Percentiles rank a stretch among this genome's conserved stretches.
These are phyloP conservation scores for Oreocharis arfaki DNA, from an alignment of 2,113 vertebrate genomes.

Conservation along the genomic window DNA sequence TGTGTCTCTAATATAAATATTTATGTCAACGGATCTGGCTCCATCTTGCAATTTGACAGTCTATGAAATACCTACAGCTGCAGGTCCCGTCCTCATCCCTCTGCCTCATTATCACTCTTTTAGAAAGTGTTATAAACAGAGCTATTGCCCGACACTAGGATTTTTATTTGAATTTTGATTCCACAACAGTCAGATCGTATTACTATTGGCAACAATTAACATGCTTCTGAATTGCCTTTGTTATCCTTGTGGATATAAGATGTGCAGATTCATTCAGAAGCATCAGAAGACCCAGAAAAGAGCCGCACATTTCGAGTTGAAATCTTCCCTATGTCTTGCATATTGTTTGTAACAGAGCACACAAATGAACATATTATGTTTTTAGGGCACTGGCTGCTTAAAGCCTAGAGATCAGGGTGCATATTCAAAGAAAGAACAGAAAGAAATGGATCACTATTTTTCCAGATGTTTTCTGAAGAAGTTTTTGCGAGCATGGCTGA, in stretches of 20 bases:
- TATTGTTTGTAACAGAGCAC: not conserved
- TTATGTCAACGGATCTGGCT: not conserved
- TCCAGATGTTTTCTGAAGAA: not conserved
- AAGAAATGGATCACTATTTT: not conserved
- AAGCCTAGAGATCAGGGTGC: not conserved
- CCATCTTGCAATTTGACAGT: not conserved
- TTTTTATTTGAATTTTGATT: not conserved
- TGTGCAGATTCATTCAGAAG: not conserved
- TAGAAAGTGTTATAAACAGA: not conserved
- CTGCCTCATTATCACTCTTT: not conserved
- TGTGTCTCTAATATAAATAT: conserved; percentile 34
- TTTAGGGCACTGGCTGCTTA: not conserved
- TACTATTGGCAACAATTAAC: not conserved
- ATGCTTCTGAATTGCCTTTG: not conserved
- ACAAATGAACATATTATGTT: not conserved
- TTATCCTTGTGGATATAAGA: not conserved
- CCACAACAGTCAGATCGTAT: not conserved
- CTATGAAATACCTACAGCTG: not conserved
- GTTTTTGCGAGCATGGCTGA: not conserved
- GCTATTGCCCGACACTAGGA: not conserved
- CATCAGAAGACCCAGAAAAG: not conserved
- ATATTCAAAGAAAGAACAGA: not conserved
- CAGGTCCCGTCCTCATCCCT: not conserved
- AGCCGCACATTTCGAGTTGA: not conserved
- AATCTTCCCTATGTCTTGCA: not conserved